Evolutionary conservation across 2,113 vertebrate genomes (phyloP).

Genomic region (Melanostigma gelatinosum): DNA sequence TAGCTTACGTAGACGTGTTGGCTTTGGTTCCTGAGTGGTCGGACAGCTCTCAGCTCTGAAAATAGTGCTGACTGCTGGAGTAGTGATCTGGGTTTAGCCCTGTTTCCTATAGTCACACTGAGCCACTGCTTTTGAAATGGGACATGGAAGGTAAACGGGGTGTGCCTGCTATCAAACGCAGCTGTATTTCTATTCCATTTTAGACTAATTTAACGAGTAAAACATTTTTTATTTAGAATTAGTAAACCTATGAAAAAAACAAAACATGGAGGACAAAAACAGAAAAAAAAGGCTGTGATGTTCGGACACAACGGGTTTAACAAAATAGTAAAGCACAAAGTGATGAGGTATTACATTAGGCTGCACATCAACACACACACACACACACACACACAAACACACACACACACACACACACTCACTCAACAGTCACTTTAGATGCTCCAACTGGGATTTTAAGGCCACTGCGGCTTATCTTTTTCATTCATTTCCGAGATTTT

Average conservation of each 20-base stretch:
- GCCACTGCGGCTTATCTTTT: not conserved
- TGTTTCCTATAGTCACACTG: constrained; percentile 73
- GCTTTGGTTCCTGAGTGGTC: constrained; percentile 72
- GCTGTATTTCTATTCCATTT: constrained; percentile 23
- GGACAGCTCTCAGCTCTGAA: constrained; percentile 67
- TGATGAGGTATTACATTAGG: constrained; percentile 41
- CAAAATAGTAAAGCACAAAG: constrained; percentile 59
- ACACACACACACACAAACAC: constrained; percentile 9
- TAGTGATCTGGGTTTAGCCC: constrained; percentile 81
- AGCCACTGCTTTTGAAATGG: constrained; percentile 68
- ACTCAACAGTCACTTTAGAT: constrained; percentile 5
- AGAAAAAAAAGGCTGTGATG: constrained; percentile 38
- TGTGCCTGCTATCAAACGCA: constrained; percentile 37
- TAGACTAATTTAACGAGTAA: not conserved
- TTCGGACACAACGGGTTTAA: constrained; percentile 52
- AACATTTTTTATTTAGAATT: constrained; percentile 20
- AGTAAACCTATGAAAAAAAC: constrained; percentile 9
- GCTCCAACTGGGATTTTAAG: not conserved
- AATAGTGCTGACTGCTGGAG: constrained; percentile 75
- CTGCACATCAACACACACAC: constrained; percentile 12
- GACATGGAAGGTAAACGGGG: constrained; percentile 52
- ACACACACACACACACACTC: not conserved
- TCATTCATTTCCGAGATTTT: not conserved
- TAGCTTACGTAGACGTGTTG: constrained; percentile 60
- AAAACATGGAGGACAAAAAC: constrained; percentile 10